Percentiles rank a stretch among this genome's conserved stretches.
Conservation (phyloP, 1,140 invertebrate genomes). For the Cherax destructor region DNA sequence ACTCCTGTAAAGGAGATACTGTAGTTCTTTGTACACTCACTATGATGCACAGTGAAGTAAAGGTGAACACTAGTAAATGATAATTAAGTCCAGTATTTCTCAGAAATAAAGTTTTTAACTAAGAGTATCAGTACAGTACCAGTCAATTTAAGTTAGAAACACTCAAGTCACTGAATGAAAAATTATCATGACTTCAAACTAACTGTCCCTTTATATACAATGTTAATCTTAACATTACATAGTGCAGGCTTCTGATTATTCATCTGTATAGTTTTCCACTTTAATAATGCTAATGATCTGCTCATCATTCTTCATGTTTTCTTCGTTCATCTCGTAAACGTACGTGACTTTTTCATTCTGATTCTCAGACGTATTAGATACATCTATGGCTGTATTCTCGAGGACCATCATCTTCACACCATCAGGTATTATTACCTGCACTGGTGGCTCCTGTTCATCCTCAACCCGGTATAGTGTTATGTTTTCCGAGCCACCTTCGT, state of each 20-base stretch:
- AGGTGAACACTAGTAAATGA: not conserved
- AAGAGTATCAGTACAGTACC: not conserved
- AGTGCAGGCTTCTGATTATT: not conserved
- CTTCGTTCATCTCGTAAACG: conserved; percentile 47
- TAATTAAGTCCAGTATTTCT: conserved; percentile 4
- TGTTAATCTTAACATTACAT: not conserved
- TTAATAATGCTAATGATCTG: conserved; percentile 53
- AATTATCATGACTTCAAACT: not conserved
- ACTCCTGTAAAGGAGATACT: conserved; percentile 59
- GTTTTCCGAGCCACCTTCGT: conserved; percentile 48
- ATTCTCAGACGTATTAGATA: not conserved
- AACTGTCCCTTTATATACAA: not conserved
- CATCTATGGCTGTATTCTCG: conserved; percentile 36
- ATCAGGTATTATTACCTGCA: conserved; percentile 63
- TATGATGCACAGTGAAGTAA: conserved; percentile 10
- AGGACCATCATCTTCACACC: conserved; percentile 54
- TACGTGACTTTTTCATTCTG: conserved; percentile 35
- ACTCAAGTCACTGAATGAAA: not conserved
- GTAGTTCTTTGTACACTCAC: conserved; percentile 46
- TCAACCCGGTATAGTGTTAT: conserved; percentile 53
- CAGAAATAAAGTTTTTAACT: not conserved
- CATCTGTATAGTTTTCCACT: conserved; percentile 38
- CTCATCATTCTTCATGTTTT: conserved; percentile 30
- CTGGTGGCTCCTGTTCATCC: conserved; percentile 55
- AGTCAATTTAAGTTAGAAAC: not conserved